A percentile compares a stretch with the other conserved stretches of the same genome.
phyloP scores from a whole-genome alignment of 2,888 invertebrate genomes.

The Parnassius apollo region DNA sequence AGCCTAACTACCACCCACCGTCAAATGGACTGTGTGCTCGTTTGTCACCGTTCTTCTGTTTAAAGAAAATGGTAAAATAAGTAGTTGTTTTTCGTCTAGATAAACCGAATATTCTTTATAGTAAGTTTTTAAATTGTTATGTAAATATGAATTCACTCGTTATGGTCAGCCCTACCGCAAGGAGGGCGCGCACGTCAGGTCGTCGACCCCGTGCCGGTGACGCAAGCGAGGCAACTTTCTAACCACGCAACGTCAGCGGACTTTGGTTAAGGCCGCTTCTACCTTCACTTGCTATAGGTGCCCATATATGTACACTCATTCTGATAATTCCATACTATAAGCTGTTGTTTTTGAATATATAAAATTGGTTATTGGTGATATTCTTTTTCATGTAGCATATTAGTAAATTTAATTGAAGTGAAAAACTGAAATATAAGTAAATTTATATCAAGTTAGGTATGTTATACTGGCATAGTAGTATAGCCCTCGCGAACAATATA shows the following conservation, averaged over 20 bases:
- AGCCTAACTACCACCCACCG: too few species aligned
- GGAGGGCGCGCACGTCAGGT: constrained; percentile 45
- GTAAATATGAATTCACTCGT: too few species aligned
- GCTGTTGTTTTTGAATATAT: not conserved
- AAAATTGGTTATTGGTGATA: not conserved
- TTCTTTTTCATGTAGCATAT: not conserved
- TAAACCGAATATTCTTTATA: too few species aligned
- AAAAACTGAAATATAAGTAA: too few species aligned
- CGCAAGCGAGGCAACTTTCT: constrained; percentile 78
- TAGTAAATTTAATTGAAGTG: constrained; percentile 5
- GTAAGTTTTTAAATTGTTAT: too few species aligned
- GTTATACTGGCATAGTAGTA: constrained; percentile 5
- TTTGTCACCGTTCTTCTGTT: too few species aligned
- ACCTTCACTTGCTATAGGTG: constrained; percentile 45
- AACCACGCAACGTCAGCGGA: constrained; percentile 68
- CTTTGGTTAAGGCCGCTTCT: constrained; percentile 67
- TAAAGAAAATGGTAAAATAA: too few species aligned
- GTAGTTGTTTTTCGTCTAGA: too few species aligned
- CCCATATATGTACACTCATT: constrained; percentile 9
- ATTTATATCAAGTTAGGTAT: constrained; percentile 28
- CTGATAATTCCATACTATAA: not conserved
- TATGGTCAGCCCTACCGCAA: constrained; percentile 32
- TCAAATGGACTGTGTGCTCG: too few species aligned
- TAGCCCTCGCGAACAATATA: too few species aligned
- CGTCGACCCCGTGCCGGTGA: constrained; percentile 69